These are phyloP conservation scores for Sepioteuthis lessoniana DNA, from an alignment of 2,888 invertebrate genomes.

Conservation along the genomic window DNA sequence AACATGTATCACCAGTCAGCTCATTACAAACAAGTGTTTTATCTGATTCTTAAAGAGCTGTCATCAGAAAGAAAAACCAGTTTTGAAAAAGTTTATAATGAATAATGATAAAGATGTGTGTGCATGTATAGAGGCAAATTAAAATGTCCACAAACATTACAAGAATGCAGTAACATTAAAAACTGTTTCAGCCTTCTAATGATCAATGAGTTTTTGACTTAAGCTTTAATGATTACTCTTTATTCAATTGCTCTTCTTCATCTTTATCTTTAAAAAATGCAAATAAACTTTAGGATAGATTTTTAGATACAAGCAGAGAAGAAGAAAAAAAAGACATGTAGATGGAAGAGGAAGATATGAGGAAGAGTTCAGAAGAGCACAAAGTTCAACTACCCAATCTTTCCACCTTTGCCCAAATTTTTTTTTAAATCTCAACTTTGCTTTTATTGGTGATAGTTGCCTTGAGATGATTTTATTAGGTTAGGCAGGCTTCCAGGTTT, in stretches of 20 bases:
- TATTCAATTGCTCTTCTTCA: neutral
- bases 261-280: neutral
- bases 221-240: neutral
- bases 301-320: neutral
- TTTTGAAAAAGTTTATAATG: too few species aligned
- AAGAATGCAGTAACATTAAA: neutral
- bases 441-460: neutral
- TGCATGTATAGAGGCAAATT: too few species aligned
- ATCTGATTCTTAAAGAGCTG: too few species aligned
- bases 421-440: neutral
- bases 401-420: neutral
- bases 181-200: neutral
- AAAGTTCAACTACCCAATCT: neutral
- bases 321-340: neutral
- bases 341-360: neutral
- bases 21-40: too few species aligned
- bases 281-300: conserved; percentile 13
- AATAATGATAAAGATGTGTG: too few species aligned
- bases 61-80: too few species aligned
- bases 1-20: too few species aligned
- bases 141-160: too few species aligned
- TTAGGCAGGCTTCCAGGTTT: neutral
- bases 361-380: neutral
- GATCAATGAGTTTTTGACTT: neutral
- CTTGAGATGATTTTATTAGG: conserved; percentile 23